Conservation (phyloP, 2,797 vertebrate genomes). For the Nasua narica region DNA sequence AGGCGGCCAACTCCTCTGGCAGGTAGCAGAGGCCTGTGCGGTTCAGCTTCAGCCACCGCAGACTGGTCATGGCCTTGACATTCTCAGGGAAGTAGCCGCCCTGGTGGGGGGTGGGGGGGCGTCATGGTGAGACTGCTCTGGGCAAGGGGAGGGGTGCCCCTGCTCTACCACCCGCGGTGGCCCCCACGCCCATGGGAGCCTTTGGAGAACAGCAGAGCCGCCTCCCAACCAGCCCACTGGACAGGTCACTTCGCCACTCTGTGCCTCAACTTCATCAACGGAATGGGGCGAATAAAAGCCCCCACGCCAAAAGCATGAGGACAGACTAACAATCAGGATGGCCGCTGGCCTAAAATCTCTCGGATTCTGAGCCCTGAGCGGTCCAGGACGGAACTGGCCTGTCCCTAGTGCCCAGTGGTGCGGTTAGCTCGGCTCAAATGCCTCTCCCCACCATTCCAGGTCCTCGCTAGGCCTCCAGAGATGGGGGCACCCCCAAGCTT, state of each 20-base stretch:
- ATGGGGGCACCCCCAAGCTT: background rate
- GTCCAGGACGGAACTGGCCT: background rate
- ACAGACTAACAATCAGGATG: background rate
- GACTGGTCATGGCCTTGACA: constrained; percentile 96
- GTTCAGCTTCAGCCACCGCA: constrained; percentile 98
- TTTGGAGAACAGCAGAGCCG: background rate
- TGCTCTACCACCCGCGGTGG: background rate
- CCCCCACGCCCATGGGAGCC: background rate
- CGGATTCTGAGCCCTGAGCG: background rate
- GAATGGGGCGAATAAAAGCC: background rate
- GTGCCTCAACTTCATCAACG: background rate
- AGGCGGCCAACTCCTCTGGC: constrained; percentile 95
- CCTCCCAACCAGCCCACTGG: background rate
- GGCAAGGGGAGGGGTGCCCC: background rate
- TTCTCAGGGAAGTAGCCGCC: constrained; percentile 98
- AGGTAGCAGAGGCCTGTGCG: constrained; percentile 96
- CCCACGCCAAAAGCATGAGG: background rate
- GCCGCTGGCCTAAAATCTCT: background rate
- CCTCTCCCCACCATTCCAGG: background rate
- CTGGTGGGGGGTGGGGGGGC: constrained; percentile 72
- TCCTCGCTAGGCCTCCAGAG: too few relatives aligned
- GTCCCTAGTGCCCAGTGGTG: background rate
- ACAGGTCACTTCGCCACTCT: background rate
- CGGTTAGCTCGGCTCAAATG: background rate
- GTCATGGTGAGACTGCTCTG: background rate